These are phyloP conservation scores for Hemicordylus capensis DNA, from an alignment of 2,113 vertebrate genomes.

Conservation along the genomic window DNA sequence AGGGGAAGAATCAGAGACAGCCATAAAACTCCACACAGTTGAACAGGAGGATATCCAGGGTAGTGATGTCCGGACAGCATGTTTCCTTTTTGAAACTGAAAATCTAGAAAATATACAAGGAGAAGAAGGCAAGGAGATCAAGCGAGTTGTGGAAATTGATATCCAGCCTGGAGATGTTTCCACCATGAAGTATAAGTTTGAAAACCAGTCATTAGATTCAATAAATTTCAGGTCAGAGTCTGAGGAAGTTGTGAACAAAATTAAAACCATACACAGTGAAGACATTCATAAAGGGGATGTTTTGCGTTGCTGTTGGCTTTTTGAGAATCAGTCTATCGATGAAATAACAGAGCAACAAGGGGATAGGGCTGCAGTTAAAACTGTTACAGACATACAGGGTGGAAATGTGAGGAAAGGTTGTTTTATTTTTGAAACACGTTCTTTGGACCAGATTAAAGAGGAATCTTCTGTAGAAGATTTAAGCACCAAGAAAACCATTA, in stretches of 20 bases:
- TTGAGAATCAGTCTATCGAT: constrained; percentile 89
- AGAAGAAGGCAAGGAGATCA: constrained; percentile 78
- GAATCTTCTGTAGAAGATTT: constrained; percentile 51
- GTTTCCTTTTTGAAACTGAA: constrained; percentile 91
- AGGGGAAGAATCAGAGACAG: constrained; percentile 76
- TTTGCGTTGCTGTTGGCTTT: constrained; percentile 85
- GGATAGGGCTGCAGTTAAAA: constrained; percentile 67
- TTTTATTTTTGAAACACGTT: constrained; percentile 89
- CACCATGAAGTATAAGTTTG: constrained; percentile 88
- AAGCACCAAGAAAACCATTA: constrained; percentile 67
- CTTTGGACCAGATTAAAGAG: constrained; percentile 87
- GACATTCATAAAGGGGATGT: constrained; percentile 90
- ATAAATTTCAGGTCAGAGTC: constrained; percentile 85
- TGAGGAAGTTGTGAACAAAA: constrained; percentile 80
- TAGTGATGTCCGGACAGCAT: constrained; percentile 83
- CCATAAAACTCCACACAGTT: constrained; percentile 77
- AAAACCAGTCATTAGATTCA: constrained; percentile 85
- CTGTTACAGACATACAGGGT: constrained; percentile 84
- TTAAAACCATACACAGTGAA: constrained; percentile 81
- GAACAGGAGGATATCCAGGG: constrained; percentile 86
- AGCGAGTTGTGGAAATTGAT: constrained; percentile 81
- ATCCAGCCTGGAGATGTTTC: constrained; percentile 89
- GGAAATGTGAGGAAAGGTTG: constrained; percentile 87
- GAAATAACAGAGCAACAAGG: constrained; percentile 76
- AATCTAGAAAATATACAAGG: constrained; percentile 83